These are phyloP conservation scores for Whitmania pigra DNA, from an alignment of 1,140 invertebrate species.

Conservation along the genomic window DNA sequence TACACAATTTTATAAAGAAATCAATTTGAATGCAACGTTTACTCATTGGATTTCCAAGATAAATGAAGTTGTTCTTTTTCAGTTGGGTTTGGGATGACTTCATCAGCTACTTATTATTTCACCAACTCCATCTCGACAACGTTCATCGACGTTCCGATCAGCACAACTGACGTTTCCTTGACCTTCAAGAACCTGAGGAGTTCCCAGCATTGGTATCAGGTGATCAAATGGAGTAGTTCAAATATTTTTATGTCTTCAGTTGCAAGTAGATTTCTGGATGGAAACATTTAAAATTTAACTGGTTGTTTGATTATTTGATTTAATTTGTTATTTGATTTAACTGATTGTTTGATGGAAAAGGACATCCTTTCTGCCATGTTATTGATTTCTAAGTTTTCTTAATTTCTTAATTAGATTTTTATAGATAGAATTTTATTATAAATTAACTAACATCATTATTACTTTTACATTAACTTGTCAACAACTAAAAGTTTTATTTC, in stretches of 20 bases:
- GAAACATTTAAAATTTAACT: background rate
- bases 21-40: too few species aligned
- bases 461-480: background rate
- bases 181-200: conserved; percentile 46
- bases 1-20: too few species aligned
- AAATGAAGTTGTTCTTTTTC: conserved; percentile 19
- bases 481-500: background rate
- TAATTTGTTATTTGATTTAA: background rate
- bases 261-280: background rate
- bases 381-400: background rate
- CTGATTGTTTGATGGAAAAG: background rate
- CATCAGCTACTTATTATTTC: conserved; percentile 50
- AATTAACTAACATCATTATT: too few species aligned
- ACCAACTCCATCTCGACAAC: conserved; percentile 50
- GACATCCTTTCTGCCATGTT: background rate
- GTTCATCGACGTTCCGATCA: conserved; percentile 44
- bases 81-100: conserved; percentile 54
- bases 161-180: conserved; percentile 32
- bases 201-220: conserved; percentile 51
- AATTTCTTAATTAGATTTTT: too few species aligned
- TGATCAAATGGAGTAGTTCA: conserved; percentile 33
- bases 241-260: background rate
- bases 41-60: too few species aligned
- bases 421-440: too few species aligned
- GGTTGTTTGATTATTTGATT: background rate